Percentiles rank a stretch among this genome's conserved stretches.
Conservation (phyloP, 2,888 invertebrate genomes). For the Noctua comes region DNA sequence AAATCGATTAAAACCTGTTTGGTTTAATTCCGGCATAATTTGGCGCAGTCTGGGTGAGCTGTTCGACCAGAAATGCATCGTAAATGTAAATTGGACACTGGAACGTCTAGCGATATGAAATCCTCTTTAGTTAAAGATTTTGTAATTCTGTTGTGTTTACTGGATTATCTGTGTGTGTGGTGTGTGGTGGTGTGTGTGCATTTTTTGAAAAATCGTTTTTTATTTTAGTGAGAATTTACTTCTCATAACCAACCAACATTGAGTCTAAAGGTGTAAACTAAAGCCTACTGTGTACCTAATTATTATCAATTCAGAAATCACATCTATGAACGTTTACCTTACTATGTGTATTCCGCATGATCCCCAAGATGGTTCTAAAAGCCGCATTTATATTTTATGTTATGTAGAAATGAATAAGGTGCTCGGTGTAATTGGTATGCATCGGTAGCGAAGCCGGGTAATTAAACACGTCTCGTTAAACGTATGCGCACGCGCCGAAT, state of each 20-base stretch:
- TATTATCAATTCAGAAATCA: not conserved
- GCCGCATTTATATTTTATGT: constrained; percentile 44
- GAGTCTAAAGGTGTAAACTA: not conserved
- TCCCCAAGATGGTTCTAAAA: constrained; percentile 21
- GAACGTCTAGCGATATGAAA: not conserved
- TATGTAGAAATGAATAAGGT: constrained; percentile 44
- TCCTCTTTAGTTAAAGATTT: not conserved
- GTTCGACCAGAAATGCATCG: not conserved
- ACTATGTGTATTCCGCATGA: not conserved
- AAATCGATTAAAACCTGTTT: constrained; percentile 11
- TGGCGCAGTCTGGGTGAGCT: not conserved
- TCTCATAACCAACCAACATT: no score
- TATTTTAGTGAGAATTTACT: no score
- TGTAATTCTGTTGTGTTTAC: not conserved
- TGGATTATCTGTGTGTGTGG: no score
- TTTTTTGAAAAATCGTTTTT: no score
- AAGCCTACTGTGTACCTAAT: not conserved
- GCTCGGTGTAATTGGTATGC: constrained; percentile 66
- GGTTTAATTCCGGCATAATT: not conserved
- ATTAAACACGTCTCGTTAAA: constrained; percentile 78
- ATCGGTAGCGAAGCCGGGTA: constrained; percentile 70
- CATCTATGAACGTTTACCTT: not conserved
- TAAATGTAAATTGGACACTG: not conserved
- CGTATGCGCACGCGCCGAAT: constrained; percentile 75
- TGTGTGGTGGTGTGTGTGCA: no score